Base-by-base conservation (phyloP, 2,113 vertebrate genomes). In the Holacanthus passer region DNA sequence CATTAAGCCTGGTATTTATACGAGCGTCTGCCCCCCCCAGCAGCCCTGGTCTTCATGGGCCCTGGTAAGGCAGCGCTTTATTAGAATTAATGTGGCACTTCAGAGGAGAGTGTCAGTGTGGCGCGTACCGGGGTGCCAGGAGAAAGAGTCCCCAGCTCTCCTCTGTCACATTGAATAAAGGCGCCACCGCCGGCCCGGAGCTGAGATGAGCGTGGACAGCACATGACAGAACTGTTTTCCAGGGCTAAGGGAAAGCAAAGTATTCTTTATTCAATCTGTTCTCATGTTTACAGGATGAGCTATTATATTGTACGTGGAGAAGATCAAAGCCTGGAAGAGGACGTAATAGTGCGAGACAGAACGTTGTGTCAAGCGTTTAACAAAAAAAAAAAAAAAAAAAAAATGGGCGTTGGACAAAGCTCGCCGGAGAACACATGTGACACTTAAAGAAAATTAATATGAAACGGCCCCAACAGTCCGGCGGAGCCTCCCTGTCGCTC, bases 81-180 rank as follows among this genome's bases (percentile, higher is more conserved):
- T 95, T 95, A 95, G 94, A 95, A 96, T 95, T 95, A 95, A 95
- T 96, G 94, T 95, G 94, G 88, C 93, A 90, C 94, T 93, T 93
- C 93, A 92, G 94, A 94, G 92, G 87, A 90, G 90, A 91, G 89
- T 94, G 92, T 92, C 91, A 92, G 92, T 78, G 93, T 83, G 92
- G 89, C 85, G 79, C 85, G 85, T 93, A 89, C 88, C 79, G 73
- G 85, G 92, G 93, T 94, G 94, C 94, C 93, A 89, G 90, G 94
- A 94, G 94, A 95, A 91, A 94, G 90, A 92, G 91, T 95, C 94
- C 95, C 94, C 82, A 91, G 93, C 90, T 92, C 94, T 89, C 90
- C 89, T 91, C 94, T 96, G 95, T 96, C 95, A 95, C 93, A 91
- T 93, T 77, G 91, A 95, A 95, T 95, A 91, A 95, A 95, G 82